Percentiles rank a stretch among this genome's conserved stretches.
Conservation (phyloP, 2,888 invertebrate genomes). For the Philopedon plagiatum region DNA sequence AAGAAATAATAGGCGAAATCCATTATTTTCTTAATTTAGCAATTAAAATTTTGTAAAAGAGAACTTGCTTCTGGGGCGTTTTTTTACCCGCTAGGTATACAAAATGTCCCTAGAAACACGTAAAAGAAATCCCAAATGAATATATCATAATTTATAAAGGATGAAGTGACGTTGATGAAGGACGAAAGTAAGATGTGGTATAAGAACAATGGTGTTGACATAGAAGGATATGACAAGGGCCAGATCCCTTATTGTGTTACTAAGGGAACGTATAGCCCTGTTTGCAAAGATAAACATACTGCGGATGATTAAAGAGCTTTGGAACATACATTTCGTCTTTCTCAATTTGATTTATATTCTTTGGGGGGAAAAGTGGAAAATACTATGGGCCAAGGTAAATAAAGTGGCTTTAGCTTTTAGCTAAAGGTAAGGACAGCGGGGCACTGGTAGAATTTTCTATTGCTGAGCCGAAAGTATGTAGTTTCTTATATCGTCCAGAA, state of each 20-base stretch:
- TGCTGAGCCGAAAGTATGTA: no score
- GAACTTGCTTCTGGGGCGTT: no score
- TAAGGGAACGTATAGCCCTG: constrained; percentile 32
- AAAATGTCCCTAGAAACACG: background rate
- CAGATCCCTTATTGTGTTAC: constrained; percentile 45
- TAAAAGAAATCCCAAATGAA: constrained; percentile 44
- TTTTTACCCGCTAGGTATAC: background rate
- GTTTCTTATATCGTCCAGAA: no score
- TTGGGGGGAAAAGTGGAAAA: constrained; percentile 8
- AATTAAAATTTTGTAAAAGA: no score
- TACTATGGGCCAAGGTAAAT: constrained; percentile 2
- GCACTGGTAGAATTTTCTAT: no score
- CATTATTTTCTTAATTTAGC: no score
- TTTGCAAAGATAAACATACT: constrained; percentile 50
- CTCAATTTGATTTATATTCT: constrained; percentile 40
- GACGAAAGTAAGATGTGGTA: constrained; percentile 47
- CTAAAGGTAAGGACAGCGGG: background rate
- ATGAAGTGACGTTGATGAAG: constrained; percentile 49
- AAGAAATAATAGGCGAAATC: no score
- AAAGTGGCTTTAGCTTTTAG: constrained; percentile 7
- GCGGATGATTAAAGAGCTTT: constrained; percentile 45
- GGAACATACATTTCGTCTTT: constrained; percentile 40
- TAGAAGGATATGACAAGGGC: constrained; percentile 49
- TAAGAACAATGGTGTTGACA: constrained; percentile 50
- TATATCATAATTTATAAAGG: constrained; percentile 46